Percentiles rank a stretch among this genome's conserved stretches.
Conservation (phyloP, 2,888 invertebrate genomes). For the Caenorhabditis sp. region DNA sequence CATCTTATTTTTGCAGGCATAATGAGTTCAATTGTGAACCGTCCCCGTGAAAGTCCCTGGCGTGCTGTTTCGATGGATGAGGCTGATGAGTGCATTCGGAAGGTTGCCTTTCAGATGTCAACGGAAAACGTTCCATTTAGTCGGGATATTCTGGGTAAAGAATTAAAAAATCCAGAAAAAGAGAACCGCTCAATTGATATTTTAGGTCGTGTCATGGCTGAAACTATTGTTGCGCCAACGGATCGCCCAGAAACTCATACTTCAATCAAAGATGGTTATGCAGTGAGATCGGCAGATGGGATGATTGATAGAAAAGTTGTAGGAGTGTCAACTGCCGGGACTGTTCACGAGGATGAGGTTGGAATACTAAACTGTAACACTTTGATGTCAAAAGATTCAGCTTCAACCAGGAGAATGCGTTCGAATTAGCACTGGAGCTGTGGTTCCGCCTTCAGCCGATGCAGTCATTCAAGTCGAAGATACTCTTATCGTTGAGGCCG, state of each 20-base stretch:
- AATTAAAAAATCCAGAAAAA: too few species aligned
- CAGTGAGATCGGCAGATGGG: slow-evolving; percentile 76
- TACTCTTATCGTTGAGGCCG: slow-evolving; percentile 87
- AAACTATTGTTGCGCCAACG: slow-evolving; percentile 50
- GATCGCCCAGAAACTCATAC: slow-evolving; percentile 69
- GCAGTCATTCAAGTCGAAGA: slow-evolving; percentile 89
- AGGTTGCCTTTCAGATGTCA: slow-evolving; percentile 1
- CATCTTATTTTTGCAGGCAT: background rate
- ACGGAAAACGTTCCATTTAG: slow-evolving; percentile 31
- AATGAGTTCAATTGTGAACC: slow-evolving; percentile 35
- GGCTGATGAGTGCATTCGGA: slow-evolving; percentile 66
- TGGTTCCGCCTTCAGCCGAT: slow-evolving; percentile 89
- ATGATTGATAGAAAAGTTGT: slow-evolving; percentile 63
- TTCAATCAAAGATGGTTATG: slow-evolving; percentile 81
- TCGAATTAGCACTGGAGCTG: slow-evolving; percentile 95
- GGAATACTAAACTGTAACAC: too few species aligned
- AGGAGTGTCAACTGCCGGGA: slow-evolving; percentile 70
- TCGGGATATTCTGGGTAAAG: slow-evolving; percentile 25
- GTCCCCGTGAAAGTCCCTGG: slow-evolving; percentile 42
- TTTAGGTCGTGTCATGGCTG: slow-evolving; percentile 58
- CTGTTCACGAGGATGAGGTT: slow-evolving; percentile 24
- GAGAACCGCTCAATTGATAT: too few species aligned
- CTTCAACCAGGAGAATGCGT: slow-evolving; percentile 83
- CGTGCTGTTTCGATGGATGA: slow-evolving; percentile 70
- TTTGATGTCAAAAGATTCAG: too few species aligned